Base-by-base conservation (phyloP, 1,140 invertebrate species). In the Chironomus tepperi region DNA sequence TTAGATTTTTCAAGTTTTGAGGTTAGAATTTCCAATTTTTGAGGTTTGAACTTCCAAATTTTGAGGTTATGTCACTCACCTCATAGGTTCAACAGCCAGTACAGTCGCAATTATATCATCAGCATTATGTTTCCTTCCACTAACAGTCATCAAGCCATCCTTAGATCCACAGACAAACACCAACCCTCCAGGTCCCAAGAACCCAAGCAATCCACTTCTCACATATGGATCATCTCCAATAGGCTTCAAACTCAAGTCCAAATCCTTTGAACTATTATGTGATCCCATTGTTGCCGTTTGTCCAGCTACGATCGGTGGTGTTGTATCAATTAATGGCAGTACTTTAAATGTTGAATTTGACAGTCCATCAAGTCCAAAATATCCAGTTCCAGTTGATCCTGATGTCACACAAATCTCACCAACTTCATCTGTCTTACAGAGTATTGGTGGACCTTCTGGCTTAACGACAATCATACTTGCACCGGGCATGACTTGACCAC, bases 61-160 rank as follows among this genome's bases (percentile, higher is more conserved):
- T 34, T 34, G 24, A 34, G 5, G 5, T 34, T 47, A 10, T 3
- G 15, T 47, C 15, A n/a, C 15, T 3, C 15, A 57, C 47, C 98
- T 98, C 96, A 98, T 98, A 0, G 98, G 98, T 83, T 99, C 98
- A 0, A 99, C 98, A 34, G 98, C 98, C 15, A 99, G 83, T 7
- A 99, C 97, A 0, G 98, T 99, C 6, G 98, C 98, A 76, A 99
- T 99, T 43, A 99, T 96, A 82, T 99, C 98, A 83, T 99, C 98
- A 43, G 97, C 97, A 83, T 99, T 99, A 81, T 99, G 98, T 78
- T 98, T 96, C 75, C 98, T 86, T 7, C 96, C 97, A 0, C 95
- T 97, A 6, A 99, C 97, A 18, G 95, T 96, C 95, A 99, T 98
- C 0, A 99, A 86, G n/a, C 97, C 97, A 82, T 98, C 95, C 72